Evolutionary conservation across 37 sponge, comb jelly and placozoan species (phyloP), one percentile per base, ranked within the genome.

Genomic region (Crambe crambe): DNA sequence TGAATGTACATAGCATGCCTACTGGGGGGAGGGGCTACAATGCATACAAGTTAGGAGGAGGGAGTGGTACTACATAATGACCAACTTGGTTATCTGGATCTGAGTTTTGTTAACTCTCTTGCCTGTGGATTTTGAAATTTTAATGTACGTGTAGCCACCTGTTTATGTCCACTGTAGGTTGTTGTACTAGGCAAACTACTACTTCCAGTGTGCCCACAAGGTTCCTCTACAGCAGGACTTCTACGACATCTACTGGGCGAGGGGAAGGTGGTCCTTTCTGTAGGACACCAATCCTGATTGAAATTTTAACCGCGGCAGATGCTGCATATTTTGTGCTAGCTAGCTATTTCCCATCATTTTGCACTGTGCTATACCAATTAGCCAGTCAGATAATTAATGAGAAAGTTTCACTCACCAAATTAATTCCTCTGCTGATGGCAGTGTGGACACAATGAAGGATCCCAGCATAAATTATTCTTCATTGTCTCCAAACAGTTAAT

Each of bases 401-500:
- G n/a, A n/a, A n/a, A n/a, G n/a, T n/a, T n/a, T 39, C 17, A 29
- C 82, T 60, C 62, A 91, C 91, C 91, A 92, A 56, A 37, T 73
- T 36, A 17, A 56, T 42, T 1, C 93, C 93, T n/a, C 95, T 58
- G 51, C 74, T 81, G 36, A 87, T 72, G 40, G 95, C 92, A 20
- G 87, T 73, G 68, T 95, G 88, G 0, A 95, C 84, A 47, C 73
- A 58, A 36, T 72, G 70, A 47, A 95, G 77, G 41, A 83, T 42
- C 1, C 95, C 95, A 35, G 70, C n/a, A n/a, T n/a, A n/a, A n/a
- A 44, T 38, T 62, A 34, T 39, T 85, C 86, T 66, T 88, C 86
- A 44, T 87, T 87, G 18, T 89, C 98, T 73, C 95, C 98, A 37
- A 96, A 87, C 3, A 91, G 89, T 96, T 96, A 97, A 30, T 92